Conservation (phyloP, 2,113 vertebrate genomes). For the Anarhynchus alexandrinus region DNA sequence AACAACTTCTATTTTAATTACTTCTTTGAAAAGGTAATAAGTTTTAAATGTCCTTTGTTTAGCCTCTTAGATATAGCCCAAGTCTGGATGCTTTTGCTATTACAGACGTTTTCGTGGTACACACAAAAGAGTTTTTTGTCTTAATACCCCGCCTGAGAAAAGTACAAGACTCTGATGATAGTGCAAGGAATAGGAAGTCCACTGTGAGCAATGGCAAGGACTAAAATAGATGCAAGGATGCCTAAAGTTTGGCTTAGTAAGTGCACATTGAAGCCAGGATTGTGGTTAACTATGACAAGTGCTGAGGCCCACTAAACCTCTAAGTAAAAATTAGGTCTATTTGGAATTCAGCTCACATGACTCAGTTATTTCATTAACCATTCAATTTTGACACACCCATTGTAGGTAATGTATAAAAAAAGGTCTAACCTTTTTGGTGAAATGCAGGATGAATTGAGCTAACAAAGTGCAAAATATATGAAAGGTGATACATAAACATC, state of each 20-base stretch:
- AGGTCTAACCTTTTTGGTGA: not conserved
- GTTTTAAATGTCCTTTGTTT: not conserved
- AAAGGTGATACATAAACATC: not conserved
- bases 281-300: not conserved
- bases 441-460: not conserved
- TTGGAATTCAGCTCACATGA: not conserved
- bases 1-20: not conserved
- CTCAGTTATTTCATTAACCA: not conserved
- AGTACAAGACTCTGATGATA: not conserved
- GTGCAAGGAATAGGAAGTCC: not conserved
- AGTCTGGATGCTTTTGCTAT: not conserved
- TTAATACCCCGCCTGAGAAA: not conserved
- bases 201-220: not conserved
- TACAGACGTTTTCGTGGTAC: not conserved
- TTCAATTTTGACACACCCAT: not conserved
- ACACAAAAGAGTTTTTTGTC: not conserved
- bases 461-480: conserved; percentile 3
- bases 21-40: not conserved
- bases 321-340: not conserved
- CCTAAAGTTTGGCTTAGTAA: not conserved
- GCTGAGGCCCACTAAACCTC: not conserved
- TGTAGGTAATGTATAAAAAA: not conserved
- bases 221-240: not conserved
- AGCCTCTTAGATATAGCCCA: not conserved
- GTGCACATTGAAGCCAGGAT: not conserved